A percentile compares a stretch with the other conserved stretches of the same genome.
Conservation (phyloP, 2,888 invertebrate genomes). For the Plebejus melissa region DNA sequence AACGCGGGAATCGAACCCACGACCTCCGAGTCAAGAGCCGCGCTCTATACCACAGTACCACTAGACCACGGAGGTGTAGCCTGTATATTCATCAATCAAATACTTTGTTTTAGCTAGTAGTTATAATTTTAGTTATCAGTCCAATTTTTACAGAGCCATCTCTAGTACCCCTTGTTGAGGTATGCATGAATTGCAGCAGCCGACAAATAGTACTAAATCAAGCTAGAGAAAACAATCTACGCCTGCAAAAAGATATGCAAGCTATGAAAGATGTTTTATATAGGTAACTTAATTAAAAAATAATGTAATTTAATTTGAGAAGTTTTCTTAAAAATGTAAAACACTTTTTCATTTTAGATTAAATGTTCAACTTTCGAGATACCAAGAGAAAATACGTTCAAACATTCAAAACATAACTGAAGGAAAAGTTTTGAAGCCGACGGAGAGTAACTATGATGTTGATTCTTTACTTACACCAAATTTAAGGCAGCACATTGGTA, state of each 20-base stretch:
- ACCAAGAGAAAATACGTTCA: conserved; percentile 84
- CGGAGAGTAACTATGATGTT: conserved; percentile 47
- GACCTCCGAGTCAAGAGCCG: too few species aligned
- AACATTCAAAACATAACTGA: conserved; percentile 46
- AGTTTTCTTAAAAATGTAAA: not conserved
- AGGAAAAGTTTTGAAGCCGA: conserved; percentile 45
- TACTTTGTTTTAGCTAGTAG: not conserved
- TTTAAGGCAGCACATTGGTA: conserved; percentile 51
- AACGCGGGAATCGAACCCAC: not conserved
- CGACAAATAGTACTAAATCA: conserved; percentile 70
- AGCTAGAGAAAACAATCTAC: conserved; percentile 75
- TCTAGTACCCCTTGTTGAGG: conserved; percentile 62
- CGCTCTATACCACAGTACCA: not conserved
- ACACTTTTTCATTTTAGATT: conserved; percentile 61
- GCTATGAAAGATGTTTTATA: conserved; percentile 89
- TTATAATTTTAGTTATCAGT: not conserved
- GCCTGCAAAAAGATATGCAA: conserved; percentile 82
- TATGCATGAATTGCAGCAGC: conserved; percentile 73
- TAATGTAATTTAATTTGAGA: not conserved
- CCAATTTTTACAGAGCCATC: conserved; percentile 44
- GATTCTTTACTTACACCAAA: conserved; percentile 61
- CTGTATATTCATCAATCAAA: too few species aligned
- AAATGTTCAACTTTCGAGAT: conserved; percentile 87
- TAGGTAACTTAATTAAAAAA: conserved; percentile 54
- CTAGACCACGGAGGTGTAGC: too few species aligned